Percentiles rank a stretch among this genome's conserved stretches.
phyloP scores from a whole-genome alignment of 2,113 vertebrate species.

The Okapia johnstoni region DNA sequence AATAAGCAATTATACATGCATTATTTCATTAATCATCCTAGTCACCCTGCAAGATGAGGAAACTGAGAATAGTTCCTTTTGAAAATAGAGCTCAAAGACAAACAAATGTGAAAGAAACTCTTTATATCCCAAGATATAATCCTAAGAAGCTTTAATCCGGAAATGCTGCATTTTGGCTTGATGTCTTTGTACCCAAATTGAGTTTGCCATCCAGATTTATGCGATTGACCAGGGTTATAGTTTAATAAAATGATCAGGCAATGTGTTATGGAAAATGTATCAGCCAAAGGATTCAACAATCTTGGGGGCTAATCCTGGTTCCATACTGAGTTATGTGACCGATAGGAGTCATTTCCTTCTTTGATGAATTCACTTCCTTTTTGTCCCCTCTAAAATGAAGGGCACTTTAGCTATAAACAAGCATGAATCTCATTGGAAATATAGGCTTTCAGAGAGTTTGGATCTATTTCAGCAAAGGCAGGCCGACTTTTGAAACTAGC shows the following conservation, averaged over 20 bases:
- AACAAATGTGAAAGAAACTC: neutral
- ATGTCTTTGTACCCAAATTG: neutral
- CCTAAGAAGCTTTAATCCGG: neutral
- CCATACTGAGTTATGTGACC: neutral
- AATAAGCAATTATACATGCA: neutral
- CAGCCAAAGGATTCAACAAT: neutral
- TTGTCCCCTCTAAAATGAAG: neutral
- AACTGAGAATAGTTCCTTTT: neutral
- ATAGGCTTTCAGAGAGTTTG: neutral
- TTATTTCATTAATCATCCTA: slow-evolving; percentile 8
- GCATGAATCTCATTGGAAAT: neutral
- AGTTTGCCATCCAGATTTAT: neutral
- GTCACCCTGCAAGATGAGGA: neutral
- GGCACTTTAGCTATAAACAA: neutral
- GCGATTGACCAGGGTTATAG: neutral
- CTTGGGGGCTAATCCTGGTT: neutral
- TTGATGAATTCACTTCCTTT: neutral
- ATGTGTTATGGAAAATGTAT: neutral
- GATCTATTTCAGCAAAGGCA: neutral
- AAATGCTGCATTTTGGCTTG: slow-evolving; percentile 13
- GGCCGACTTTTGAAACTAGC: neutral
- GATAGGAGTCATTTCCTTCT: neutral
- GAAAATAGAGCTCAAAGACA: slow-evolving; percentile 15
- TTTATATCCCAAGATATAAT: neutral
- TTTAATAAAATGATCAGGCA: neutral